phyloP scores from a whole-genome alignment of 2,888 invertebrate species.

The Priocnemis perturbator region DNA sequence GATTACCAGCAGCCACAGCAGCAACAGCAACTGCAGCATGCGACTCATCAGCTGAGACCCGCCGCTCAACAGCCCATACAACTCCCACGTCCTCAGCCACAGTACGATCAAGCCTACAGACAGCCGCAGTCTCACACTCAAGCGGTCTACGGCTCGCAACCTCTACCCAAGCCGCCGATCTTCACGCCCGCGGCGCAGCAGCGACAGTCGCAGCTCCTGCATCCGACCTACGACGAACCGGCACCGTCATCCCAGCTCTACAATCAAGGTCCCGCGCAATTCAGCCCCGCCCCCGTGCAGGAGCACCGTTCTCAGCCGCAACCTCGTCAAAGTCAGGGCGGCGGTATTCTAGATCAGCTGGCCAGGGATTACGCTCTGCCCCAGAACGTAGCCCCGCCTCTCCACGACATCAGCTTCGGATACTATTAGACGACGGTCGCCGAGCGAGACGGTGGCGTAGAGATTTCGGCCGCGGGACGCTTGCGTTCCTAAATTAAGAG shows the following conservation, averaged over 20 bases:
- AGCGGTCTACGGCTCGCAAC: constrained; percentile 63
- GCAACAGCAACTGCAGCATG: constrained; percentile 18
- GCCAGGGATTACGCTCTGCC: constrained; percentile 89
- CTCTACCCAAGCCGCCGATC: constrained; percentile 43
- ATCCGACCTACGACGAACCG: constrained; percentile 62
- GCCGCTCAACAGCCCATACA: no score
- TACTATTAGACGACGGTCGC: constrained; percentile 79
- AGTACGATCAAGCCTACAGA: constrained; percentile 25
- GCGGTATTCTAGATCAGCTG: constrained; percentile 85
- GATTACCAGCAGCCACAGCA: constrained; percentile 45
- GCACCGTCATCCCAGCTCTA: constrained; percentile 63
- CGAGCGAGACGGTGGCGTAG: constrained; percentile 3
- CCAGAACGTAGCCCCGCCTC: constrained; percentile 81
- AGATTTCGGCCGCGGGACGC: neutral
- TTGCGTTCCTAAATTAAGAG: neutral
- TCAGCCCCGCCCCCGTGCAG: constrained; percentile 66
- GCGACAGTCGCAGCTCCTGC: constrained; percentile 60
- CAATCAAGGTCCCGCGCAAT: constrained; percentile 71
- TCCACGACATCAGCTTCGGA: constrained; percentile 90
- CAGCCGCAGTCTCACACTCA: constrained; percentile 63
- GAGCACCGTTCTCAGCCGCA: constrained; percentile 58
- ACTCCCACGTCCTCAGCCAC: constrained; percentile 27
- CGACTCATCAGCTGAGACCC: constrained; percentile 29
- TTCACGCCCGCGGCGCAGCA: constrained; percentile 58
- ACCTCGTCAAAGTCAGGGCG: constrained; percentile 70